Percentiles rank a stretch among this genome's conserved stretches.
These are phyloP conservation scores for Tragopan temminckii DNA, from an alignment of 2,797 vertebrate species.

Conservation along the genomic window DNA sequence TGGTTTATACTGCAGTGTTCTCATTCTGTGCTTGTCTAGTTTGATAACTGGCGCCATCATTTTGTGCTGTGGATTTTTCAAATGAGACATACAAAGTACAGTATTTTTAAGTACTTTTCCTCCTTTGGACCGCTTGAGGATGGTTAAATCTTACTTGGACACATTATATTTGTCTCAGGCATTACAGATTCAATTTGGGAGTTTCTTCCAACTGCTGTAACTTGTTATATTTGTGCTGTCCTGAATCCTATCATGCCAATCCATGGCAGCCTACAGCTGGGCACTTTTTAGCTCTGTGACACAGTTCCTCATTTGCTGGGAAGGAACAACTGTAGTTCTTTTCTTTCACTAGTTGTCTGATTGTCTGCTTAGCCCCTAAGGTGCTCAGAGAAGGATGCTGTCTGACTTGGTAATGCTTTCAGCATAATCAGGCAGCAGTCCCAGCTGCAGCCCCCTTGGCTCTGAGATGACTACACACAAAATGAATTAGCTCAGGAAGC, in stretches of 20 bases:
- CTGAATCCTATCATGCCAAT: conserved; percentile 25
- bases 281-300: conserved; percentile 12
- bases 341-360: conserved; percentile 8
- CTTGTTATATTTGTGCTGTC: conserved; percentile 24
- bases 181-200: neutral
- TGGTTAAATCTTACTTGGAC: neutral
- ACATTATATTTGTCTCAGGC: neutral
- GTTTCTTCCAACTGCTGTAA: conserved; percentile 7
- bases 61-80: conserved; percentile 33
- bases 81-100: neutral
- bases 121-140: neutral
- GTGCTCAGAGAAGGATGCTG: conserved; percentile 25
- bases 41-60: neutral
- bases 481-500: conserved; percentile 52
- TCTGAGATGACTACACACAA: conserved; percentile 28
- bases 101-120: conserved; percentile 13
- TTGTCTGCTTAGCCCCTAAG: conserved; percentile 39
- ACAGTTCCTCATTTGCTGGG: conserved; percentile 37
- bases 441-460: conserved; percentile 29
- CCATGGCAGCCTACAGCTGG: neutral
- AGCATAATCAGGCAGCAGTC: conserved; percentile 35
- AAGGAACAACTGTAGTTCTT: conserved; percentile 16
- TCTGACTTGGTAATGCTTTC: conserved; percentile 35
- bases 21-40: conserved; percentile 25
- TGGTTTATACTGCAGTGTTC: neutral